phyloP scores from a whole-genome alignment of 1,140 invertebrate genomes.

The Microplitis demolitor region DNA sequence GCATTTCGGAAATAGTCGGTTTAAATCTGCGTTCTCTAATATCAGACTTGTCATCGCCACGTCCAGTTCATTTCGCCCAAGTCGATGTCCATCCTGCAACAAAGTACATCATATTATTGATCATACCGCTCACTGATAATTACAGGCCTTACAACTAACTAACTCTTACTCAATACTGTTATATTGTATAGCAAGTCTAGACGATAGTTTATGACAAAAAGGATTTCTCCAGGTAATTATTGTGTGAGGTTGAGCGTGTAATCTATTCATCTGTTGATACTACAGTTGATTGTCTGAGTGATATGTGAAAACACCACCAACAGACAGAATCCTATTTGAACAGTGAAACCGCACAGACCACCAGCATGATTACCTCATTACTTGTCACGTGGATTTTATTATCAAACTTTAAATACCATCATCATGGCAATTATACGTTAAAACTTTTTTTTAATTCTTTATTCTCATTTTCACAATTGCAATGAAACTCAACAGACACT shows the following conservation, averaged over 20 bases:
- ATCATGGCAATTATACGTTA: too few species aligned
- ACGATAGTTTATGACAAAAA: not conserved
- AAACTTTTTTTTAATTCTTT: not conserved
- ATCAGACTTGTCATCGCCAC: conserved; percentile 62
- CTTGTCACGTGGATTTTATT: not conserved
- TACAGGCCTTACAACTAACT: too few species aligned
- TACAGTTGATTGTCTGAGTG: not conserved
- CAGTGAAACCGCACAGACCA: conserved; percentile 1
- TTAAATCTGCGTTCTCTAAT: conserved; percentile 61
- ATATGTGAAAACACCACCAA: not conserved
- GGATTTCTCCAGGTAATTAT: not conserved
- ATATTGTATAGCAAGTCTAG: too few species aligned
- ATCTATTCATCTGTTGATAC: conserved; percentile 21
- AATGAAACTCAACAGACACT: not conserved
- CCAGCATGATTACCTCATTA: not conserved
- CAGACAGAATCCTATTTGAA: not conserved
- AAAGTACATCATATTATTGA: not conserved
- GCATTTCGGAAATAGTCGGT: conserved; percentile 62
- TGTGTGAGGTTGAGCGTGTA: not conserved
- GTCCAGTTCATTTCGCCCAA: conserved; percentile 43
- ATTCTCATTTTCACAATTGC: not conserved
- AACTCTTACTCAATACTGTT: too few species aligned
- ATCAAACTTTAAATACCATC: not conserved
- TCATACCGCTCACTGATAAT: not conserved
- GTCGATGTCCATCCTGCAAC: conserved; percentile 45